Evolutionary conservation across 2,888 invertebrate genomes (phyloP).

Genomic region (Phoenoteleia sp.): DNA sequence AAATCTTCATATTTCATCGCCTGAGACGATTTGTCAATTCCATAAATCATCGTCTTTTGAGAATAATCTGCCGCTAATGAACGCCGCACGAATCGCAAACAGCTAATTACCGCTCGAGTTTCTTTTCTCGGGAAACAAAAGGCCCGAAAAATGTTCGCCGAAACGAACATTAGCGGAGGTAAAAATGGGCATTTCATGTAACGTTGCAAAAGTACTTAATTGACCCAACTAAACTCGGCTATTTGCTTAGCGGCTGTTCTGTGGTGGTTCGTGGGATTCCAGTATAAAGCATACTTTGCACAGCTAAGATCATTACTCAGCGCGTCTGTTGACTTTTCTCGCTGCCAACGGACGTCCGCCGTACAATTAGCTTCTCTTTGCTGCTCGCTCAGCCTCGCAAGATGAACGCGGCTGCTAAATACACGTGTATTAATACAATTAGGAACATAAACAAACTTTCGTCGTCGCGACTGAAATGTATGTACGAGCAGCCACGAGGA

Average conservation of each 20-base stretch:
- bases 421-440: constrained; percentile 76
- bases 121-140: constrained; percentile 3
- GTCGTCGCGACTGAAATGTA: constrained; percentile 71
- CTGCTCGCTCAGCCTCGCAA: constrained; percentile 64
- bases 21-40: no score
- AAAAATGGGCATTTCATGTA: constrained; percentile 69
- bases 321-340: constrained; percentile 78
- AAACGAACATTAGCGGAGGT: constrained; percentile 57
- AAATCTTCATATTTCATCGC: no score
- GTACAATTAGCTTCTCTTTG: constrained; percentile 78
- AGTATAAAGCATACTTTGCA: constrained; percentile 73
- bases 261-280: constrained; percentile 70
- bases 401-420: constrained; percentile 75
- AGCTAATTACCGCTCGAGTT: constrained; percentile 18
- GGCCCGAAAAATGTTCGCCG: constrained; percentile 27
- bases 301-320: constrained; percentile 79
- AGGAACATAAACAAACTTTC: constrained; percentile 75
- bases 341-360: constrained; percentile 76
- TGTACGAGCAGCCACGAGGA: constrained; percentile 47
- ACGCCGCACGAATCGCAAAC: not conserved
- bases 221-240: constrained; percentile 60
- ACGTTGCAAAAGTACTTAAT: constrained; percentile 66
- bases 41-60: not conserved
- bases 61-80: not conserved
- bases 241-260: constrained; percentile 72